Evolutionary conservation across 2,797 vertebrate genomes (phyloP), one percentile per base, ranked within the genome.

Genomic region (Falco concolor): DNA sequence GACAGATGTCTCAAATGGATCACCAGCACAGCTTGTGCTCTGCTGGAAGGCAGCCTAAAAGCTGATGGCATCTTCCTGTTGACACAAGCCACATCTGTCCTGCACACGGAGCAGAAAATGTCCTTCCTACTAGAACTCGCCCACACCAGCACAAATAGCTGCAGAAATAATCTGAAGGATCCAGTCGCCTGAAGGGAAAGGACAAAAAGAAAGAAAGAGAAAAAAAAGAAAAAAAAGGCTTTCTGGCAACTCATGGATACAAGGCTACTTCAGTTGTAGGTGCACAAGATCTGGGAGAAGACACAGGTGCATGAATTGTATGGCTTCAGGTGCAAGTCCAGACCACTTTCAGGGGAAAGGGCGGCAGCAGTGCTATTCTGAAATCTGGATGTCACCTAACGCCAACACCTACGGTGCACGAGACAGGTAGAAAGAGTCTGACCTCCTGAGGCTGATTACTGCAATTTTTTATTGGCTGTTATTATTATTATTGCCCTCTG

Each of bases 401-500:
- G 0, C 16, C 22, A 54, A 52, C 0, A 0, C 16, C 22, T 60
- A 4, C 2, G 1, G 22, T 49, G 21, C 47, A 40, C 24, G 24
- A 30, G 45, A 50, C 34, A n/a, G 34, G 64, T 25, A 57, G 78
- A 56, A 56, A 40, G 44, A 52, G 28, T 7, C 40, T 80, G 84
- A 79, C 59, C 63, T 76, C 77, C 73, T 27, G 50, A 79, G 34
- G 50, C 73, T 34, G 64, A 28, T 38, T 15, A 23, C 54, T 18
- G 74, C 32, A 50, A 8, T 32, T 21, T 32, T 67, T 38, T 40
- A 32, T 73, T 19, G 45, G 15, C 44, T 12, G 19, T 13, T 72
- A 40, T 81, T 84, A 36, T 81, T 84, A 36, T 65, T 63, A 50
- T 87, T 75, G 91, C 91, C 89, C 89, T 92, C 86, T 96, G 79